phyloP scores from a whole-genome alignment of 23 tunicate genomes.

The Pegea sp. region DNA sequence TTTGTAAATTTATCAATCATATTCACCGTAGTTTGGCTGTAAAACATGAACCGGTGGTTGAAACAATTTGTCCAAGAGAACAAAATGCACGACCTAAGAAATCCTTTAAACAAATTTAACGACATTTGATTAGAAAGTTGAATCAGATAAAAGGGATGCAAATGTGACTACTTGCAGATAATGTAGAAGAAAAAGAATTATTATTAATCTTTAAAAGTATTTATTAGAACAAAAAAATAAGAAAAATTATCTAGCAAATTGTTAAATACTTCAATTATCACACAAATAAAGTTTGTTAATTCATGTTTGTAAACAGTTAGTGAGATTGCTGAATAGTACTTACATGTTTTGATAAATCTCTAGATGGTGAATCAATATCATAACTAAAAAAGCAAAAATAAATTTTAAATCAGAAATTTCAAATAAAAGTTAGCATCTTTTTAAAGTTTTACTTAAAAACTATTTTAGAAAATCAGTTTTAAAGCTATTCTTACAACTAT shows the following conservation, averaged over 20 bases:
- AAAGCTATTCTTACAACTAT: no score
- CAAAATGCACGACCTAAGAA: constrained; percentile 61
- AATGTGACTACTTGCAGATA: background rate
- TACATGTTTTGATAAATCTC: constrained; percentile 47
- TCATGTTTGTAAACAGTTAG: no score
- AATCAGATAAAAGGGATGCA: background rate
- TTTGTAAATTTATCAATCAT: no score
- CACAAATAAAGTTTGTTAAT: background rate
- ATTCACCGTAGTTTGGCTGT: no score
- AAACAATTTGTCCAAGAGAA: constrained; percentile 70
- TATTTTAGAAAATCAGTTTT: no score
- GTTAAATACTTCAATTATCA: background rate
- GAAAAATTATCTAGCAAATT: background rate
- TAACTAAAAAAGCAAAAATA: constrained; percentile 25
- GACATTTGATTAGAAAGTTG: no score
- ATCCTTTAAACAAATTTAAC: constrained; percentile 18
- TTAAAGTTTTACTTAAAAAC: no score
- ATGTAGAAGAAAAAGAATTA: background rate
- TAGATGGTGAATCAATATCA: constrained; percentile 64
- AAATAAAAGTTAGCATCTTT: no score
- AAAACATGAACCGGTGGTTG: no score
- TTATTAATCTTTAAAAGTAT: background rate
- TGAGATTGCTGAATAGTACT: no score
- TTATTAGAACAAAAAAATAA: background rate
- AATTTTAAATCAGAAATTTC: no score